Evolutionary conservation across 2,113 vertebrate genomes (phyloP).

Genomic region (Maylandia zebra): DNA sequence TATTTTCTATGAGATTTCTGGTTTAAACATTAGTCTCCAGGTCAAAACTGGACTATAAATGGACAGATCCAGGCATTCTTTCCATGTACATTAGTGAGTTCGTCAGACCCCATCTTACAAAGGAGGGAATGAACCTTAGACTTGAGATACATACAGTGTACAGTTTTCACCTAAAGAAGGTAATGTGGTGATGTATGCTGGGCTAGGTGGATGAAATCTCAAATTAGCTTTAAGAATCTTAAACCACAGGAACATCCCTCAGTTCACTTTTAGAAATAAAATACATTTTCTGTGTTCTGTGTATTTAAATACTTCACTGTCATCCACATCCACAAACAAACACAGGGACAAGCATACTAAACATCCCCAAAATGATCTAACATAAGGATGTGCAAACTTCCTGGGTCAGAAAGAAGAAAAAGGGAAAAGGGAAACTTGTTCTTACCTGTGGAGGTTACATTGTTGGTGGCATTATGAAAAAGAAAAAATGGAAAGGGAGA

Average conservation of each 20-base stretch:
- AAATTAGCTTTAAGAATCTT: background rate
- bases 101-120: background rate
- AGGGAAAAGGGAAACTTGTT: background rate
- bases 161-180: background rate
- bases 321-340: background rate
- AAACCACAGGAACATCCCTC: background rate
- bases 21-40: background rate
- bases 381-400: background rate
- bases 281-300: background rate
- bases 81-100: background rate
- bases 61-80: background rate
- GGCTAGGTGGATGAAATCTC: background rate
- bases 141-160: background rate
- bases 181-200: background rate
- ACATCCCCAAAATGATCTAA: background rate
- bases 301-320: background rate
- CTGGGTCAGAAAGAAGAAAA: background rate
- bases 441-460: constrained; percentile 40
- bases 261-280: background rate
- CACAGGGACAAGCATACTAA: background rate
- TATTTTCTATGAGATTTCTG: background rate
- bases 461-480: background rate
- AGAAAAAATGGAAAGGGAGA: background rate
- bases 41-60: background rate
- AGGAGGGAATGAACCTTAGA: background rate